These are phyloP conservation scores for Byasa hedistus DNA, from an alignment of 2,888 invertebrate genomes.

Conservation along the genomic window DNA sequence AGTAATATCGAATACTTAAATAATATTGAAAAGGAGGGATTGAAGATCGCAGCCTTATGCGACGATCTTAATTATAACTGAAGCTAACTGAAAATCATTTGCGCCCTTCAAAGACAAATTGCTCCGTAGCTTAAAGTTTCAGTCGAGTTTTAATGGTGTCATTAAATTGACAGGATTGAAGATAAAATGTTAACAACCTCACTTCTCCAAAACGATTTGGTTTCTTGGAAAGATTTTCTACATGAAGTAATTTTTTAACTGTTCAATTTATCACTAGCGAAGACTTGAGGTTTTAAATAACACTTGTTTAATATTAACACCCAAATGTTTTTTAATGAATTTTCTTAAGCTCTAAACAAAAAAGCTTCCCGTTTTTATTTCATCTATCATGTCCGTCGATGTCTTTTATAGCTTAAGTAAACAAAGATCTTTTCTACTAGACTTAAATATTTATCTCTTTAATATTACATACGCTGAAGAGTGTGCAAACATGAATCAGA, in stretches of 20 bases:
- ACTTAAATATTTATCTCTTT: background rate
- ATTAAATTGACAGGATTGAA: constrained; percentile 15
- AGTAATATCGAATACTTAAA: background rate
- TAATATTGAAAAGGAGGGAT: background rate
- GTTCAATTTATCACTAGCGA: background rate
- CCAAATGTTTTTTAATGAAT: no score
- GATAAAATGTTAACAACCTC: constrained; percentile 7
- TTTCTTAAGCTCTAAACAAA: no score
- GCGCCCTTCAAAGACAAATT: constrained; percentile 15
- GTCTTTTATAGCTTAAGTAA: no score
- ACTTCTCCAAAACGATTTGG: background rate
- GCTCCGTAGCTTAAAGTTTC: constrained; percentile 19
- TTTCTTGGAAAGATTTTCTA: background rate
- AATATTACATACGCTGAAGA: background rate
- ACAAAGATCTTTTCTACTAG: no score
- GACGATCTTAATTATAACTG: background rate
- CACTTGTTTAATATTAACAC: no score
- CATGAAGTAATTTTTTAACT: background rate
- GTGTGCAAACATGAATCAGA: background rate
- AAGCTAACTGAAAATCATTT: constrained; percentile 3
- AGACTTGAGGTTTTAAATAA: no score
- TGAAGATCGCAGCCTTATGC: background rate
- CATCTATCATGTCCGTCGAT: no score
- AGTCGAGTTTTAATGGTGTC: constrained; percentile 17
- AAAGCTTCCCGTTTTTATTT: no score